Percentiles rank a stretch among this genome's conserved stretches.
phyloP scores from a whole-genome alignment of 2,113 vertebrate species.

The Lota lota region DNA sequence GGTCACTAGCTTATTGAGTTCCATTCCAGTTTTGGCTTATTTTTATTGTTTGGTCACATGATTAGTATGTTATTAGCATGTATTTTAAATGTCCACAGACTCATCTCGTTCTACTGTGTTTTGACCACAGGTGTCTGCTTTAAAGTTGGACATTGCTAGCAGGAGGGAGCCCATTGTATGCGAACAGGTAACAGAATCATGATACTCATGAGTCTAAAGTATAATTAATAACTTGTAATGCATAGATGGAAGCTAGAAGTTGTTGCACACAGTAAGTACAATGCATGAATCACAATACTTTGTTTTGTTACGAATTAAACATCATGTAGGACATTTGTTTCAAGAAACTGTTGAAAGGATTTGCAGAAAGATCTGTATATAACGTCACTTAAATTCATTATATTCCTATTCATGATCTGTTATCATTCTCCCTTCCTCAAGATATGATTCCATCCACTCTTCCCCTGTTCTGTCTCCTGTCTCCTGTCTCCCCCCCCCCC shows the following conservation, averaged over 20 bases:
- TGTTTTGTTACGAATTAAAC: neutral
- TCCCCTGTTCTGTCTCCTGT: no score
- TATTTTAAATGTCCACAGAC: neutral
- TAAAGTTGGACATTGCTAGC: conserved; percentile 65
- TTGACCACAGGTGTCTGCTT: conserved; percentile 55
- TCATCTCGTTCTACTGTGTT: neutral
- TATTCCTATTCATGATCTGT: no score
- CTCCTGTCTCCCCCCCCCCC: no score
- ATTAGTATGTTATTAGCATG: neutral
- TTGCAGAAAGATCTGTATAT: neutral
- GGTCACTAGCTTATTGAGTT: neutral
- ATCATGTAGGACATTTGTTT: neutral
- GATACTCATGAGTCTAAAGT: no score
- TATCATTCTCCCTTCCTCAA: no score
- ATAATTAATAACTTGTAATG: no score
- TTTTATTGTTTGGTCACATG: neutral
- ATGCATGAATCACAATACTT: neutral
- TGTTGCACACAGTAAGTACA: no score
- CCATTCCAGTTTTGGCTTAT: no score
- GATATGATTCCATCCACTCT: no score
- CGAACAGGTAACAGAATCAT: conserved; percentile 44
- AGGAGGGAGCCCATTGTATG: conserved; percentile 55
- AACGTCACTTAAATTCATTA: no score
- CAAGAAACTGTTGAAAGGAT: neutral
- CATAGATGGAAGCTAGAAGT: no score